These are phyloP conservation scores for Chlorops oryzae DNA, from an alignment of 1,140 invertebrate genomes.

Conservation along the genomic window DNA sequence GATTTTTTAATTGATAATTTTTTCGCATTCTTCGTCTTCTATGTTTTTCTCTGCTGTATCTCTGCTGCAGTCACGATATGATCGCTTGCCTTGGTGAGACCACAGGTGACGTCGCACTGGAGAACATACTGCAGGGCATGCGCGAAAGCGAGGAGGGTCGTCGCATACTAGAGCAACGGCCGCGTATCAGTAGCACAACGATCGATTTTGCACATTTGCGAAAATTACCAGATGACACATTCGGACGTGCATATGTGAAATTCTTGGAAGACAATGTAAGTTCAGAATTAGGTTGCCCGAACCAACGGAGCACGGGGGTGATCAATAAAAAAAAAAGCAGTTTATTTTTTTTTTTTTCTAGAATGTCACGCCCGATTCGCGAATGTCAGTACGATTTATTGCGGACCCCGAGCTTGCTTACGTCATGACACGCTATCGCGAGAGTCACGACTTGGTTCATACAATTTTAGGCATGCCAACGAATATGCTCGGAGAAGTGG, in stretches of 20 bases:
- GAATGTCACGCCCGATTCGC: constrained; percentile 89
- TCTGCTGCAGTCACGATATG: constrained; percentile 80
- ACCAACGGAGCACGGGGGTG: too few relatives aligned
- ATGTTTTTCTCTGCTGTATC: neutral
- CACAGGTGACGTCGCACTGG: constrained; percentile 66
- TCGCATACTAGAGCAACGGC: constrained; percentile 69
- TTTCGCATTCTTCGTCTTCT: neutral
- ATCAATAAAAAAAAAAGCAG: neutral
- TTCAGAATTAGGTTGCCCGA: too few relatives aligned
- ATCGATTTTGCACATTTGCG: constrained; percentile 70
- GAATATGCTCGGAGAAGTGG: constrained; percentile 87
- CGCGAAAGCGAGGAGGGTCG: constrained; percentile 59
- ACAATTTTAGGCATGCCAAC: constrained; percentile 88
- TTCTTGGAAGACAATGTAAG: constrained; percentile 75
- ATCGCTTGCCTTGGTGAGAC: constrained; percentile 89
- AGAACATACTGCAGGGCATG: constrained; percentile 60
- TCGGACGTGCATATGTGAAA: constrained; percentile 77
- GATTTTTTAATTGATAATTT: neutral
- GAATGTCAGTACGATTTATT: constrained; percentile 83
- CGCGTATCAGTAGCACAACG: constrained; percentile 79
- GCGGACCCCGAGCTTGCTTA: constrained; percentile 88
- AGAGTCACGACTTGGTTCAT: constrained; percentile 94
- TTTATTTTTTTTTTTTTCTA: constrained; percentile 45
- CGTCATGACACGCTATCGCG: constrained; percentile 94
- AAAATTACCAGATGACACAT: constrained; percentile 66